These are phyloP conservation scores for Temnopleurus reevesii DNA, from an alignment of 53 echinoderm and acorn worm genomes.

Conservation along the genomic window DNA sequence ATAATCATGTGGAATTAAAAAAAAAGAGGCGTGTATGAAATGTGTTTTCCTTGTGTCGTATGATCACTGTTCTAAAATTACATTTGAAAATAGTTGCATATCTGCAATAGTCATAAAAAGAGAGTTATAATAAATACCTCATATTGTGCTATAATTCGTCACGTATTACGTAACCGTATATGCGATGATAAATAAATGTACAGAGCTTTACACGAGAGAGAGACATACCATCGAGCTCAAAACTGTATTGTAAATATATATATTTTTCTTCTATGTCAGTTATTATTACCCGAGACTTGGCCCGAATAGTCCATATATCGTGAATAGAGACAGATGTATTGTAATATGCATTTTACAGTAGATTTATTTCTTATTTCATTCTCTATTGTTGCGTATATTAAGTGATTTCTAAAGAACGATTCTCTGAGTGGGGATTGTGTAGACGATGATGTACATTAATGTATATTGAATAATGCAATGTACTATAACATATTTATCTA, in stretches of 20 bases:
- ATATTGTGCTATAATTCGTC: constrained; percentile 14
- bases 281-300: constrained; percentile 23
- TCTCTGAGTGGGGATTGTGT: background rate
- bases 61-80: background rate
- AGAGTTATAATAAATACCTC: constrained; percentile 37
- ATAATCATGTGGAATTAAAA: no score
- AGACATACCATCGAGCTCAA: constrained; percentile 35
- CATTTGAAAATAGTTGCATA: background rate
- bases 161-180: constrained; percentile 3
- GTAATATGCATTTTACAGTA: background rate
- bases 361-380: background rate
- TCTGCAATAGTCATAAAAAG: background rate
- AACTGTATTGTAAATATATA: background rate
- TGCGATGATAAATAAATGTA: constrained; percentile 7
- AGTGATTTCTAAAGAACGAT: background rate
- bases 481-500: constrained; percentile 57
- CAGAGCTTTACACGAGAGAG: background rate
- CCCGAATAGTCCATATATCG: constrained; percentile 12
- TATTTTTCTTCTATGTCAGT: background rate
- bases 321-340: background rate
- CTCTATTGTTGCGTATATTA: background rate
- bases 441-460: constrained; percentile 31
- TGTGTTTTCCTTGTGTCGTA: background rate
- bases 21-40: background rate
- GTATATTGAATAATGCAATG: constrained; percentile 56